phyloP scores from a whole-genome alignment of 2,888 invertebrate species.

The Lathronympha strigana region DNA sequence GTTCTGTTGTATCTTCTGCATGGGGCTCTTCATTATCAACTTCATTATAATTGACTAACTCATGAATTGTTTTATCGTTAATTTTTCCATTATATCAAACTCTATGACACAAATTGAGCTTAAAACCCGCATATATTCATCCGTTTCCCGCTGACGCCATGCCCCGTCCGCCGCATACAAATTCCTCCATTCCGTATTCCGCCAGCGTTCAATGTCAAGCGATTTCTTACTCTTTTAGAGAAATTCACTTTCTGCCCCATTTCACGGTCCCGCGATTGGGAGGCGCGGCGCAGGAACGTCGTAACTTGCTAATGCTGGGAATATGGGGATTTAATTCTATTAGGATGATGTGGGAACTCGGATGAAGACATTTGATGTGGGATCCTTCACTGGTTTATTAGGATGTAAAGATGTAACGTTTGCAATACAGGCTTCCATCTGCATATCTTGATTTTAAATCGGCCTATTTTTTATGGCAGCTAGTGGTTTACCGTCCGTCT shows the following conservation, averaged over 20 bases:
- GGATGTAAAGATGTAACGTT: not conserved
- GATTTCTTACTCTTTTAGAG: slow-evolving; percentile 61
- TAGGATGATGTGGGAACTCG: not conserved
- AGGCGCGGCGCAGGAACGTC: slow-evolving; percentile 1
- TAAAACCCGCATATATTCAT: slow-evolving; percentile 32
- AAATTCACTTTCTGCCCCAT: slow-evolving; percentile 72
- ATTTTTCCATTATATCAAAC: no score
- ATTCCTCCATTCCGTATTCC: slow-evolving; percentile 58
- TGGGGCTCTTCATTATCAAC: no score
- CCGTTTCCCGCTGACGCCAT: slow-evolving; percentile 10
- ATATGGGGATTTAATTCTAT: slow-evolving; percentile 1
- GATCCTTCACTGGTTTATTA: not conserved
- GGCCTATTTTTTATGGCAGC: no score
- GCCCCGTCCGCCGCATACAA: slow-evolving; percentile 51
- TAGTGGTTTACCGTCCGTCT: no score
- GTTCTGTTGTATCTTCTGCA: no score
- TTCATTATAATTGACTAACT: no score
- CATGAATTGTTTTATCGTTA: no score
- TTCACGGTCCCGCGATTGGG: slow-evolving; percentile 46
- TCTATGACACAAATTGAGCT: slow-evolving; percentile 26
- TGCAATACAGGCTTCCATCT: no score
- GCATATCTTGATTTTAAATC: no score
- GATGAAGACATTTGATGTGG: not conserved
- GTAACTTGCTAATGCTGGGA: not conserved
- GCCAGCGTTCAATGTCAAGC: slow-evolving; percentile 55